Base-by-base conservation (phyloP, 2,113 vertebrate species). In the Eptesicus fuscus region DNA sequence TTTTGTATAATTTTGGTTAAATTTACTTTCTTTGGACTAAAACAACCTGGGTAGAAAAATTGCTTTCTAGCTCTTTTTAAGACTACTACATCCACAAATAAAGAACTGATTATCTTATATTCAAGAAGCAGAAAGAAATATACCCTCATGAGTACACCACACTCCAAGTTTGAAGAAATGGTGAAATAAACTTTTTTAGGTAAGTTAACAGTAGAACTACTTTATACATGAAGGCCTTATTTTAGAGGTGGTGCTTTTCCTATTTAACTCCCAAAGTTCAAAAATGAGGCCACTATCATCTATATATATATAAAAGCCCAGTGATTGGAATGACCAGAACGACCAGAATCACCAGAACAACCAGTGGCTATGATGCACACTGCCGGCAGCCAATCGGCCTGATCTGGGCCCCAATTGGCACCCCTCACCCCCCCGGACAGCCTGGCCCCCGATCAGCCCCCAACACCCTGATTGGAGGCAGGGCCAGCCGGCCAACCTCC, bases 61-160 rank as follows among this genome's bases (percentile, higher is more conserved):
- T 88, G 18, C 25, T 77, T 92, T 92, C 47, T 73, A 73, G 1
- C 49, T 74, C n/a, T 61, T 88, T 88, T 56, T 40, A 92, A 86
- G 20, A 10, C 20, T 76, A 82, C 65, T 69, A 8, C 44, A 22
- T 53, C 20, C 65, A 6, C 53, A 89, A 11, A 74, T 69, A 79
- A 91, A 32, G 17, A 83, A 53, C 1, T 71, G 20, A 14, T 56
- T 90, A 87, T 94, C 25, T 88, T 84, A 37, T 23, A 84, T 28
- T 83, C 7, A 76, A 42, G 18, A 76, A 85, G 20, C 17, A 83
- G 9, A 61, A 32, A 82, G 44, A 92, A 84, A 59, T 20, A 90
- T 2, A 5, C 7, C 30, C 3, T 23, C 6, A 69, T 23, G 10
- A 42, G 40, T 1, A 7, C 32, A 44, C 9, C 47, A 61, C 20